Evolutionary conservation across 2,888 invertebrate species (phyloP).

Genomic region (Himalopsyche tibetana): DNA sequence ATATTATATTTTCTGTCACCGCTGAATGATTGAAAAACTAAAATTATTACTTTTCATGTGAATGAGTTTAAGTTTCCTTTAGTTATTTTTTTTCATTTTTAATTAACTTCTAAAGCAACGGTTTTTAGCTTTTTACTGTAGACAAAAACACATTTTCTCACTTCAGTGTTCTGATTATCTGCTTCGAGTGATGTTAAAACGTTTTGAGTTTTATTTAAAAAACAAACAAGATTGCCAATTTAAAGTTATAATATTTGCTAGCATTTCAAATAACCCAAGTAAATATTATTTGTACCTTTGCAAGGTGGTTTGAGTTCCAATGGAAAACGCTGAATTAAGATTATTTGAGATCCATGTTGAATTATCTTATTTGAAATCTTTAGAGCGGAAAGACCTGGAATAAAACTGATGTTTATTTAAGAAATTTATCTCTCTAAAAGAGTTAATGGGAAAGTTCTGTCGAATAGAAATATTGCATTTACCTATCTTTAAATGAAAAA

Average conservation of each 20-base stretch:
- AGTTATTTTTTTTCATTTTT: too few species aligned
- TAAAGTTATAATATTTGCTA: slow-evolving; percentile 21
- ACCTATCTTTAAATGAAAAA: background rate
- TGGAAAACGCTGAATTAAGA: slow-evolving; percentile 5
- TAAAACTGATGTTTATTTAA: slow-evolving; percentile 20
- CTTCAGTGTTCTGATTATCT: too few species aligned
- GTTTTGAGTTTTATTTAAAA: background rate
- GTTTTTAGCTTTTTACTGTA: too few species aligned
- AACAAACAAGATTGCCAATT: slow-evolving; percentile 9
- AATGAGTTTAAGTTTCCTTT: too few species aligned
- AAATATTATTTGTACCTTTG: slow-evolving; percentile 20
- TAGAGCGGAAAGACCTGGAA: slow-evolving; percentile 1
- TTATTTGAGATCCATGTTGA: slow-evolving; percentile 21
- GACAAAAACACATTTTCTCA: too few species aligned
- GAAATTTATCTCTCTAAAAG: background rate
- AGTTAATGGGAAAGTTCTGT: background rate
- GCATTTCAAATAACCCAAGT: slow-evolving; percentile 4
- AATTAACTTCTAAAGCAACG: too few species aligned
- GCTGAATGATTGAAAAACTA: too few species aligned
- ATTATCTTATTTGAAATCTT: slow-evolving; percentile 26
- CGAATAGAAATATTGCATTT: background rate
- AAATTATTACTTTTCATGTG: too few species aligned
- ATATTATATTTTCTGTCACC: too few species aligned
- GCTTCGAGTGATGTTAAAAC: background rate
- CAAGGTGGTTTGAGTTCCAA: background rate